phyloP scores from a whole-genome alignment of 2,797 vertebrate species.

The Neoniphon sammara region DNA sequence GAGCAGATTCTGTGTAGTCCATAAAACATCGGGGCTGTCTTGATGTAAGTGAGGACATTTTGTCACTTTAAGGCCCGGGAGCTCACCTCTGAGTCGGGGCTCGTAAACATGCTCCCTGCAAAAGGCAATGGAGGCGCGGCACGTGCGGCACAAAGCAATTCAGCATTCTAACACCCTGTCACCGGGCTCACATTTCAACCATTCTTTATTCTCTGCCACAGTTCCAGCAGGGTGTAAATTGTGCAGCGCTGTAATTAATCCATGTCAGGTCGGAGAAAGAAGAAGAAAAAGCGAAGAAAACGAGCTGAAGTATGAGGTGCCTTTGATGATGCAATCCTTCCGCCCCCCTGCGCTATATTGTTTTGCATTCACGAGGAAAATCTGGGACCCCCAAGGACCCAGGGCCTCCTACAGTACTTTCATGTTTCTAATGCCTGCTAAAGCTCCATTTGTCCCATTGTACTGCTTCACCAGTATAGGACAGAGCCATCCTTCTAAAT shows the following conservation, averaged over 20 bases:
- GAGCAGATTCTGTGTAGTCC: slow-evolving; percentile 42
- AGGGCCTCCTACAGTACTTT: slow-evolving; percentile 75
- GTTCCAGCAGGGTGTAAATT: slow-evolving; percentile 80
- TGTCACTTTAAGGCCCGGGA: slow-evolving; percentile 68
- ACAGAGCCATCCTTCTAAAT: slow-evolving; percentile 41
- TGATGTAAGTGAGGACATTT: slow-evolving; percentile 64
- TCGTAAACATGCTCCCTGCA: slow-evolving; percentile 67
- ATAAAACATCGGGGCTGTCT: slow-evolving; percentile 64
- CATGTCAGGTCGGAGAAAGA: slow-evolving; percentile 77
- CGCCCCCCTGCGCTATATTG: slow-evolving; percentile 50
- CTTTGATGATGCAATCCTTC: slow-evolving; percentile 78
- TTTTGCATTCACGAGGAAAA: slow-evolving; percentile 77
- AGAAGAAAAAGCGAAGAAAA: slow-evolving; percentile 59
- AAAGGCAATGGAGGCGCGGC: slow-evolving; percentile 58
- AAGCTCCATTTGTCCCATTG: slow-evolving; percentile 72
- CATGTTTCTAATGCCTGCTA: slow-evolving; percentile 76
- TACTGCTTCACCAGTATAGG: slow-evolving; percentile 52
- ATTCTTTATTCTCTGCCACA: slow-evolving; percentile 76
- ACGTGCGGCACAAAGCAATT: slow-evolving; percentile 70
- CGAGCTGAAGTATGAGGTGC: slow-evolving; percentile 74
- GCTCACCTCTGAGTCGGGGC: slow-evolving; percentile 62
- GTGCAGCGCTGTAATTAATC: slow-evolving; percentile 83
- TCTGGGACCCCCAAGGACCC: slow-evolving; percentile 72
- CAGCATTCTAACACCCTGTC: slow-evolving; percentile 77
- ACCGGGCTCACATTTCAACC: slow-evolving; percentile 75